phyloP scores from a whole-genome alignment of 2,888 invertebrate species.

The Ormyrus pomaceus region DNA sequence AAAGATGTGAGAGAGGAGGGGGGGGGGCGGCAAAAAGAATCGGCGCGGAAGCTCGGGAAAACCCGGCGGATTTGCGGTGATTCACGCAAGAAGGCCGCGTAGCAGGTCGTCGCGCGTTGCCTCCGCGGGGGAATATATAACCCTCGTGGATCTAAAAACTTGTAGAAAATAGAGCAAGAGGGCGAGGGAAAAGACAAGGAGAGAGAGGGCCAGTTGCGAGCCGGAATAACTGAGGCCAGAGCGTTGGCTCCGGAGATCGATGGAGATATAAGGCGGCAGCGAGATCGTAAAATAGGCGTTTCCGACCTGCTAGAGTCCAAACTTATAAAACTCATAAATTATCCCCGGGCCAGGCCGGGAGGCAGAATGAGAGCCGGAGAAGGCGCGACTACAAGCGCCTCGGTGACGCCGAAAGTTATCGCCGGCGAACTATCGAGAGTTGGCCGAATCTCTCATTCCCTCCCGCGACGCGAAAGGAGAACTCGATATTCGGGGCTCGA shows the following conservation, averaged over 20 bases:
- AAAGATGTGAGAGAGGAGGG: slow-evolving; percentile 14
- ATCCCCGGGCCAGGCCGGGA: slow-evolving; percentile 45
- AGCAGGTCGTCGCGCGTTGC: neutral
- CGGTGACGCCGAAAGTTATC: slow-evolving; percentile 58
- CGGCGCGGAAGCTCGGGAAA: neutral
- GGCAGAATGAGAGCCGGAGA: slow-evolving; percentile 32
- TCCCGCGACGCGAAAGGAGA: too few relatives aligned
- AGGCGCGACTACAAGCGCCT: slow-evolving; percentile 51
- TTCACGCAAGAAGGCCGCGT: slow-evolving; percentile 40
- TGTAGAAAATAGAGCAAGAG: slow-evolving; percentile 57
- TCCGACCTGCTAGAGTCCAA: slow-evolving; percentile 59
- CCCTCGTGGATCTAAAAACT: slow-evolving; percentile 59
- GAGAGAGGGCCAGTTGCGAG: neutral
- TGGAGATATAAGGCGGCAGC: slow-evolving; percentile 58
- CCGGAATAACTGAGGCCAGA: slow-evolving; percentile 14
- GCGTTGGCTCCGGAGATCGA: slow-evolving; percentile 49
- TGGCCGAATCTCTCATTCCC: neutral
- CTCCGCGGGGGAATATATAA: slow-evolving; percentile 45
- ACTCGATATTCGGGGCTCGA: slow-evolving; percentile 58
- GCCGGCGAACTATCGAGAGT: slow-evolving; percentile 40
- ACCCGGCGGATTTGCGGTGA: slow-evolving; percentile 50
- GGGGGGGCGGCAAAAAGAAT: neutral
- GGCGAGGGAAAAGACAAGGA: neutral
- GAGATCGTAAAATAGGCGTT: slow-evolving; percentile 61
- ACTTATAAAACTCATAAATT: slow-evolving; percentile 64